Evolutionary conservation across 2,113 vertebrate genomes (phyloP).

Genomic region (Catharus fuscescens): DNA sequence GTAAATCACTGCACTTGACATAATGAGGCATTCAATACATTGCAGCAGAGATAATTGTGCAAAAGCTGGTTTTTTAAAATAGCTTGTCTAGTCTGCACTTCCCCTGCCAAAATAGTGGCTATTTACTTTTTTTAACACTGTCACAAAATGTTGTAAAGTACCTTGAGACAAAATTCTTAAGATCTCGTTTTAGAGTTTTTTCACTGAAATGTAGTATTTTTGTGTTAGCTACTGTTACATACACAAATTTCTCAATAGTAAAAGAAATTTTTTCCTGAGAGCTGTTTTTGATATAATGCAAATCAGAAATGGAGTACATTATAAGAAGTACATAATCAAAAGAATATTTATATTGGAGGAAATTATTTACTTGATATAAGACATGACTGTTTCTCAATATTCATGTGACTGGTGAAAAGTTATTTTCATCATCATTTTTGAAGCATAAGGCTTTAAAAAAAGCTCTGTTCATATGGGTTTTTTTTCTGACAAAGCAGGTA

Average conservation of each 20-base stretch:
- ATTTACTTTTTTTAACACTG: neutral
- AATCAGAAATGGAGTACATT: neutral
- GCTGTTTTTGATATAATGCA: neutral
- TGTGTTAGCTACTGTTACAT: neutral
- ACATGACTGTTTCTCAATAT: neutral
- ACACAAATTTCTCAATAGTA: neutral
- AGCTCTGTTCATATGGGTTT: rapidly evolving
- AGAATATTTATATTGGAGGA: neutral
- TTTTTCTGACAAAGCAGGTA: neutral
- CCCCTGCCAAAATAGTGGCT: neutral
- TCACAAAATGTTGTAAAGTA: neutral
- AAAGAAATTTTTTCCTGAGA: neutral
- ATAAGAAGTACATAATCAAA: neutral
- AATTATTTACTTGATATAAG: neutral
- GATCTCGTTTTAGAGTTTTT: neutral
- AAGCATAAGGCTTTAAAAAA: neutral
- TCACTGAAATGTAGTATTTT: neutral
- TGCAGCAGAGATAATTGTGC: neutral
- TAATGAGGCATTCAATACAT: conserved; percentile 25
- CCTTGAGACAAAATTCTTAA: neutral
- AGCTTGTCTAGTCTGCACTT: neutral
- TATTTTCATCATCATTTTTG: neutral
- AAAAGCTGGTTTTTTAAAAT: neutral
- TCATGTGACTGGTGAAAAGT: neutral
- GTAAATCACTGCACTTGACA: conserved; percentile 44